Conservation (phyloP, 1,140 invertebrate species). For the Oryzaephilus surinamensis region DNA sequence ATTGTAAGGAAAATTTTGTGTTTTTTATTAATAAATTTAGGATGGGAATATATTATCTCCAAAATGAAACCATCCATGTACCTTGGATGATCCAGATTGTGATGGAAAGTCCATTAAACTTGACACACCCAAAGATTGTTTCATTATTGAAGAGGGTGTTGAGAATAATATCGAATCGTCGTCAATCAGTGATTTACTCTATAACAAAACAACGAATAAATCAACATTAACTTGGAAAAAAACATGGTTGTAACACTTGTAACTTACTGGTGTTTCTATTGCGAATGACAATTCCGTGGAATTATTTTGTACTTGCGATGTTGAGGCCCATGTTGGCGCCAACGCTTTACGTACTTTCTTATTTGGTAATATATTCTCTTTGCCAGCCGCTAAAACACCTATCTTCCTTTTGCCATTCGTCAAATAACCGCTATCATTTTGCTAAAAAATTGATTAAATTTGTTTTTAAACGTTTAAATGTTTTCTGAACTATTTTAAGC, state of each 20-base stretch:
- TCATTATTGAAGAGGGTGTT: constrained; percentile 66
- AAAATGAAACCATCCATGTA: constrained; percentile 34
- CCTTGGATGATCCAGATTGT: constrained; percentile 31
- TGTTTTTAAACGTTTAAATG: constrained; percentile 37
- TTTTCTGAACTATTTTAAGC: too few relatives aligned
- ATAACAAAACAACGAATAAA: constrained; percentile 20
- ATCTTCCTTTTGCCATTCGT: constrained; percentile 41
- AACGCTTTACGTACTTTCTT: constrained; percentile 67
- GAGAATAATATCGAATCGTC: constrained; percentile 75
- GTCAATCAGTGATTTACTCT: constrained; percentile 75
- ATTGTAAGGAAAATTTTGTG: too few relatives aligned
- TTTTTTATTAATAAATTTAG: too few relatives aligned
- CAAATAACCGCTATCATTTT: constrained; percentile 50
- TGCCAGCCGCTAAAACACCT: constrained; percentile 38
- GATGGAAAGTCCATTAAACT: constrained; percentile 30
- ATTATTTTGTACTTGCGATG: constrained; percentile 42
- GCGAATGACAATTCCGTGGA: constrained; percentile 50
- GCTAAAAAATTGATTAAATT: constrained; percentile 22
- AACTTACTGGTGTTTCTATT: constrained; percentile 67
- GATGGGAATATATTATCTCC: constrained; percentile 30
- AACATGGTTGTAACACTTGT: too few relatives aligned
- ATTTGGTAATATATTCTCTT: constrained; percentile 56
- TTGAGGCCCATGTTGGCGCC: constrained; percentile 57
- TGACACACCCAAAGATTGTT: constrained; percentile 44
- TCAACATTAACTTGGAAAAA: neutral